Conservation (phyloP, 2,797 vertebrate genomes). For the Poecilia wingei region DNA sequence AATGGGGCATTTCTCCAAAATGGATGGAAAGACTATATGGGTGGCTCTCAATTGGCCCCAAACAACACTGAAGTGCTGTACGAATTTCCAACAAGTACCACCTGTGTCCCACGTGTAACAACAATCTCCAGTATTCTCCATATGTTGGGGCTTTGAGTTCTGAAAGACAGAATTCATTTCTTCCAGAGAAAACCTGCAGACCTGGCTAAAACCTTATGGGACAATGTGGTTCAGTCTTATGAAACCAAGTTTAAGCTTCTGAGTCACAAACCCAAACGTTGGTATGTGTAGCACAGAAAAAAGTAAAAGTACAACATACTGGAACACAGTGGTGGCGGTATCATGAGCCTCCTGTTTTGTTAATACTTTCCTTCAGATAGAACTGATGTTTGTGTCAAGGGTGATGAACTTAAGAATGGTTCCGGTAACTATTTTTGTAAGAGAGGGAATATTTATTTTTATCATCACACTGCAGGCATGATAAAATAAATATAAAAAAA, state of each 20-base stretch:
- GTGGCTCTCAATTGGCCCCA: background rate
- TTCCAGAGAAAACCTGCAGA: background rate
- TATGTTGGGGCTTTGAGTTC: background rate
- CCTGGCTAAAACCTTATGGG: background rate
- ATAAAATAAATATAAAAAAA: background rate
- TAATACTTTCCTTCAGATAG: background rate
- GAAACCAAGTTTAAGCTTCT: background rate
- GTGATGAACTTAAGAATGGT: background rate
- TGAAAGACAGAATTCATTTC: background rate
- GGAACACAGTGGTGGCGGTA: background rate
- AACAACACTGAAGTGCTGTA: background rate
- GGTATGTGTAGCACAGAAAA: background rate
- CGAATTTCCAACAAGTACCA: background rate
- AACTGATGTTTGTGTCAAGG: background rate
- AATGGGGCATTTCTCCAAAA: background rate
- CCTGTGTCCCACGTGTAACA: background rate
- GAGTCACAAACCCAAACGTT: background rate
- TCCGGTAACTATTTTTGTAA: no score
- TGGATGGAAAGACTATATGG: background rate
- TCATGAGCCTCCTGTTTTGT: background rate
- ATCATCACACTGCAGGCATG: background rate
- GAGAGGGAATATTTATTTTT: background rate
- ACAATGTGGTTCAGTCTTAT: background rate
- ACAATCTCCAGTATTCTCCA: background rate
- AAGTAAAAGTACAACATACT: background rate